phyloP scores from a whole-genome alignment of 2,888 invertebrate genomes.

The Microctonus aethiopoides region DNA sequence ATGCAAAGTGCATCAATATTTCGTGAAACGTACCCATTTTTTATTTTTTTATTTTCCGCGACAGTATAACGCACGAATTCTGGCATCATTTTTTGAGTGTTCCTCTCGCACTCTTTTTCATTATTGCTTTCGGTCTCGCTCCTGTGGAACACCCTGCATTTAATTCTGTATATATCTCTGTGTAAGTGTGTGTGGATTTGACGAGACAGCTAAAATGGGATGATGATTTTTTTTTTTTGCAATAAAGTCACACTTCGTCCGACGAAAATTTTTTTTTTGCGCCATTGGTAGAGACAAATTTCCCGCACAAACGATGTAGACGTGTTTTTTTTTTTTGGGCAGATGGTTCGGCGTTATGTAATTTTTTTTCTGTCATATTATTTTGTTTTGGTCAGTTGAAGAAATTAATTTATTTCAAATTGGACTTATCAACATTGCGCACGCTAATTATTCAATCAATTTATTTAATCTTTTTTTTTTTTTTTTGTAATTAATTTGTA shows the following conservation, averaged over 20 bases:
- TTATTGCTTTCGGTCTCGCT: constrained; percentile 34
- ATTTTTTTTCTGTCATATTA: constrained; percentile 39
- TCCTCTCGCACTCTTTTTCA: neutral
- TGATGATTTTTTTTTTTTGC: neutral
- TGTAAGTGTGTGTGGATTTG: neutral
- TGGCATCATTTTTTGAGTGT: neutral
- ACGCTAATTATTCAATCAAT: constrained; percentile 36
- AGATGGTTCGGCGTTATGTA: constrained; percentile 18
- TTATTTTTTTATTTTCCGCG: neutral
- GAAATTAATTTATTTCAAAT: constrained; percentile 45
- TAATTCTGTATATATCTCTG: constrained; percentile 27
- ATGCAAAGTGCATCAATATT: neutral
- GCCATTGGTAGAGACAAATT: neutral
- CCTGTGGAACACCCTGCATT: constrained; percentile 56
- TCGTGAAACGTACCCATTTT: neutral
- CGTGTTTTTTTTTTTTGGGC: neutral
- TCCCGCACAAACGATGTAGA: neutral
- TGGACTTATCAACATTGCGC: constrained; percentile 33
- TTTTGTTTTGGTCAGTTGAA: constrained; percentile 34
- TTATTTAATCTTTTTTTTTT: constrained; percentile 23
- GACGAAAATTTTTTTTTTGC: constrained; percentile 13
- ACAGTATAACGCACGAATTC: neutral
- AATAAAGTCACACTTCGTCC: constrained; percentile 23
- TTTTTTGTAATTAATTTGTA: constrained; percentile 27
- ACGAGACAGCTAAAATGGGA: neutral